These are phyloP conservation scores for Sitta carolinensis DNA, from an alignment of 2,797 vertebrate species.

Conservation along the genomic window DNA sequence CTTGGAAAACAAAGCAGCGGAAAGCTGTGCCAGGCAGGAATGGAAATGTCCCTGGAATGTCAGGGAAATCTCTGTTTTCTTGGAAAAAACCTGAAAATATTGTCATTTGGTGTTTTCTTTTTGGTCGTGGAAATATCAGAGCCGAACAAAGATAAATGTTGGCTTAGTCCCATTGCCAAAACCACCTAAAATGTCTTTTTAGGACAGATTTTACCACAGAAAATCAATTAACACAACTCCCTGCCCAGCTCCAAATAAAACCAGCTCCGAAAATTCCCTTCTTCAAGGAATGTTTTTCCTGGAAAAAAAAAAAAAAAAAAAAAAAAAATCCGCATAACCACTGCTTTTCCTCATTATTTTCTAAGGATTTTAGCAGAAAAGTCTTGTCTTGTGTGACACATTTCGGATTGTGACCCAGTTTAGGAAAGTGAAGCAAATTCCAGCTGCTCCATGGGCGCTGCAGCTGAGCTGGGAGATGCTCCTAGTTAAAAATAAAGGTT, in stretches of 20 bases:
- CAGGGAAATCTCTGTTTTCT: not conserved
- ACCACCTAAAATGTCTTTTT: not conserved
- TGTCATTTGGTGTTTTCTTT: not conserved
- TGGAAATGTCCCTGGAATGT: not conserved
- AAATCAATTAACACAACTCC: not conserved
- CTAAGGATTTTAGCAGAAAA: not conserved
- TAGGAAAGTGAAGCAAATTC: not conserved
- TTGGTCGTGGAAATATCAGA: not conserved
- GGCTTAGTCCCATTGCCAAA: not conserved
- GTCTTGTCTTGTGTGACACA: fast-evolving
- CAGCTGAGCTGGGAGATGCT: not conserved
- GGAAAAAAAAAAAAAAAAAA: not conserved
- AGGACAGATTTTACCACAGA: not conserved
- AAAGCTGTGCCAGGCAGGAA: not conserved
- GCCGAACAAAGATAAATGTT: not conserved
- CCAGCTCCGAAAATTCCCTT: not conserved
- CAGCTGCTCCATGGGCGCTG: not conserved
- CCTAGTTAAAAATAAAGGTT: not conserved
- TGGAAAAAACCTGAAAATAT: not conserved
- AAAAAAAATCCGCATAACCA: not conserved
- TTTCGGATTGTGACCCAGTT: not conserved
- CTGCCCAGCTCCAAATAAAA: not conserved
- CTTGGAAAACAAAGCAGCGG: not conserved
- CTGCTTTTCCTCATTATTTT: not conserved
- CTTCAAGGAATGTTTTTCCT: not conserved